A percentile compares a stretch with the other conserved stretches of the same genome.
phyloP scores from a whole-genome alignment of 2,888 invertebrate genomes.

The Adela reaumurella region DNA sequence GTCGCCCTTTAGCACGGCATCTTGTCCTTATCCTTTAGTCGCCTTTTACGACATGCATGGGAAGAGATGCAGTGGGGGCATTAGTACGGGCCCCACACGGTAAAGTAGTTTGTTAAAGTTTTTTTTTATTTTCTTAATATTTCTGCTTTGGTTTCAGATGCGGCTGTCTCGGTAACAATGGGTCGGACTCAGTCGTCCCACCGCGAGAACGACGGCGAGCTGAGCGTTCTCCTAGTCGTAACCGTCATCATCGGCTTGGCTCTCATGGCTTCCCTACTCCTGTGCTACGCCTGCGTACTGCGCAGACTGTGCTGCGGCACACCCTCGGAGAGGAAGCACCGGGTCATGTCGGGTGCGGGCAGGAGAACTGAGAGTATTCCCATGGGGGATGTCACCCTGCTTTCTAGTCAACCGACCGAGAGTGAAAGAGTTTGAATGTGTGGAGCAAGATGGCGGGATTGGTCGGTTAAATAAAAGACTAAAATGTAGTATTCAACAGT shows the following conservation, averaged over 20 bases:
- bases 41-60: too few relatives aligned
- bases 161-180: conserved; percentile 21
- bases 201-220: conserved; percentile 51
- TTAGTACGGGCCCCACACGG: too few relatives aligned
- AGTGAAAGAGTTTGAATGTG: conserved; percentile 40
- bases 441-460: too few relatives aligned
- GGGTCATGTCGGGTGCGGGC: conserved; percentile 22
- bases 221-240: conserved; percentile 56
- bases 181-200: conserved; percentile 29
- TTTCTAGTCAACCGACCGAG: conserved; percentile 58
- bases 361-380: conserved; percentile 52
- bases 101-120: too few relatives aligned
- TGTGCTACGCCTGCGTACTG: conserved; percentile 66
- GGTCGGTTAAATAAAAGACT: too few relatives aligned
- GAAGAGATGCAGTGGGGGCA: too few relatives aligned
- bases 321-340: conserved; percentile 40
- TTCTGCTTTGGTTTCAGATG: not conserved
- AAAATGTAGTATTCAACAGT: conserved; percentile 5
- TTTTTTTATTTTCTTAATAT: too few relatives aligned
- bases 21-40: too few relatives aligned
- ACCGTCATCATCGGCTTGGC: conserved; percentile 58
- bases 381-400: conserved; percentile 58
- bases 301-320: conserved; percentile 60
- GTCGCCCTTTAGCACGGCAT: too few relatives aligned
- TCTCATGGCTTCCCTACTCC: conserved; percentile 59